These are phyloP conservation scores for Sander lucioperca DNA, from an alignment of 2,113 vertebrate species.

Conservation along the genomic window DNA sequence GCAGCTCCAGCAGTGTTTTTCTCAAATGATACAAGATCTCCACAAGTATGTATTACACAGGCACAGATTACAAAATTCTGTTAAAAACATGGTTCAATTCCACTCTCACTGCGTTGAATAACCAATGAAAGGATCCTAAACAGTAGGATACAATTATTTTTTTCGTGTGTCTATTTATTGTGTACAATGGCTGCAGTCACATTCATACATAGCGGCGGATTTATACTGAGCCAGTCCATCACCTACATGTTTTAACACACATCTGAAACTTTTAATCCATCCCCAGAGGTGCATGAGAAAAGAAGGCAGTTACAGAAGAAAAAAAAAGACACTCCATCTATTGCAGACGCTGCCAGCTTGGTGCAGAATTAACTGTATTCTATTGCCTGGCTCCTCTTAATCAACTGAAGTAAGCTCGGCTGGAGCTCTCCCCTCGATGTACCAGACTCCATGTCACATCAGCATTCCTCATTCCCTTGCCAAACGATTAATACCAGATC, in stretches of 20 bases:
- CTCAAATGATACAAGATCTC: constrained; percentile 10
- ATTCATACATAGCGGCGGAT: background rate
- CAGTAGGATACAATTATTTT: background rate
- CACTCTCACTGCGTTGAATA: background rate
- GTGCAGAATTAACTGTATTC: constrained; percentile 57
- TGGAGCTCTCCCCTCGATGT: constrained; percentile 29
- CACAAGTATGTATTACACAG: constrained; percentile 29
- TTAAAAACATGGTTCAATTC: background rate
- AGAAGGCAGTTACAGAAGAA: background rate
- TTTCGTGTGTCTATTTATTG: background rate
- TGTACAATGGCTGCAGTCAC: background rate
- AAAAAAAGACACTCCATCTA: constrained; percentile 16
- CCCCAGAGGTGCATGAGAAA: constrained; percentile 20
- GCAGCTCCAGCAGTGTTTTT: constrained; percentile 15
- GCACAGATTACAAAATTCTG: constrained; percentile 1
- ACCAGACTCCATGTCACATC: constrained; percentile 65
- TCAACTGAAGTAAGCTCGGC: constrained; percentile 57
- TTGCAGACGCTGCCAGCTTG: constrained; percentile 23
- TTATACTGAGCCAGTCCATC: background rate
- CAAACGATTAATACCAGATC: constrained; percentile 59
- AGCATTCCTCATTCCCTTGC: constrained; percentile 56
- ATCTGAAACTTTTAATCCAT: constrained; percentile 16
- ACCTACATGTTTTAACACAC: constrained; percentile 25
- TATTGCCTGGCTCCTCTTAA: constrained; percentile 64
- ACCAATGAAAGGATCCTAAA: background rate